Conservation (phyloP, 2,797 vertebrate species). For the Pipistrellus pygmaeus region DNA sequence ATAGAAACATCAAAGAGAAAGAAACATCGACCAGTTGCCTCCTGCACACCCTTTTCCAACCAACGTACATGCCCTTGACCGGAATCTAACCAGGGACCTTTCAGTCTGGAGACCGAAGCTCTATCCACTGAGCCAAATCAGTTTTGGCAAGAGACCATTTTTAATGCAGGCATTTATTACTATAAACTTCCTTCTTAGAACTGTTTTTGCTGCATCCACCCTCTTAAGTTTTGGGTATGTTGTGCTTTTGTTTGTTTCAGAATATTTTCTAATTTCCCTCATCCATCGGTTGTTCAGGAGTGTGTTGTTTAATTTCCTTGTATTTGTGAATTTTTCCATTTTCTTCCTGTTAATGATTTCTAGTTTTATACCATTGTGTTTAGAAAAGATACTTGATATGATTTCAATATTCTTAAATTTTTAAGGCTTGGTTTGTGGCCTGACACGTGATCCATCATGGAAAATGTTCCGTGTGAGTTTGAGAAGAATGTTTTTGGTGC, state of each 20-base stretch:
- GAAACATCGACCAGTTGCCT: no score
- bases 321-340: not conserved
- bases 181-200: not conserved
- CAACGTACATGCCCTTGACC: no score
- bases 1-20: no score
- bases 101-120: no score
- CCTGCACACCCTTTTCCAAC: no score
- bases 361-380: not conserved
- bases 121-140: no score
- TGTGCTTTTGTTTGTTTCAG: not conserved
- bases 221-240: not conserved
- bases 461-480: not conserved
- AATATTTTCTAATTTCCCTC: not conserved
- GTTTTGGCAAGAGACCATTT: not conserved
- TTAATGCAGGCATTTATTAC: not conserved
- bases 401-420: not conserved
- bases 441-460: not conserved
- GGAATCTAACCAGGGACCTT: no score
- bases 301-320: not conserved
- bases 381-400: not conserved
- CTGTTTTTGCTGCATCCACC: not conserved
- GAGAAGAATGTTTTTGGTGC: not conserved
- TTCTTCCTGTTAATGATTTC: not conserved
- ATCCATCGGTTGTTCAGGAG: not conserved
- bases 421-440: not conserved